Percentiles rank a stretch among this genome's conserved stretches.
These are phyloP conservation scores for Cerastis leucographa DNA, from an alignment of 2,888 invertebrate species.

Conservation along the genomic window DNA sequence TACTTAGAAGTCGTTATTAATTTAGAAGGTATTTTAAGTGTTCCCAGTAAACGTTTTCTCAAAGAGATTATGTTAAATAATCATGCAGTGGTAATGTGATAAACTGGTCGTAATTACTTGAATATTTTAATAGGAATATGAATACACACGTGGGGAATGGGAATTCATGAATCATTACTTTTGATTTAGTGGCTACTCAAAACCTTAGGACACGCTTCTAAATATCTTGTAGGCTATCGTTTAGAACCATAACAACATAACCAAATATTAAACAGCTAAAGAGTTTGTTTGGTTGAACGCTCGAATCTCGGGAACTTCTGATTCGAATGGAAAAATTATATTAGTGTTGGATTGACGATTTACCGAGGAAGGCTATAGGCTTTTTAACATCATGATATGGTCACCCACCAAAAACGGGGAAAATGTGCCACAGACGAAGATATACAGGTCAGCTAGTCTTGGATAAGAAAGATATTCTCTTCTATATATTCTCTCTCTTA, in stretches of 20 bases:
- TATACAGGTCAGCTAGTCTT: too few relatives aligned
- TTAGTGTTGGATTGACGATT: too few relatives aligned
- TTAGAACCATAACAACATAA: too few relatives aligned
- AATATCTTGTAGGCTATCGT: background rate
- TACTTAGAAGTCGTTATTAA: slow-evolving; percentile 16
- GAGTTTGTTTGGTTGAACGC: too few relatives aligned
- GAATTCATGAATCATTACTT: background rate
- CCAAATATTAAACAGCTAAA: too few relatives aligned
- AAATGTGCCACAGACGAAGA: too few relatives aligned
- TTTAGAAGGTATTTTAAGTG: slow-evolving; percentile 27
- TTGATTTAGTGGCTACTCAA: background rate
- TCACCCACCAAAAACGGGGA: too few relatives aligned
- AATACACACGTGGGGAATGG: background rate
- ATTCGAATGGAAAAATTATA: too few relatives aligned
- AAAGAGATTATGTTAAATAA: slow-evolving; percentile 13
- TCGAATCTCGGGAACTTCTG: too few relatives aligned
- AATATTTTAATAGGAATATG: background rate
- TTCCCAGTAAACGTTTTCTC: slow-evolving; percentile 4
- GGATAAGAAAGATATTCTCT: background rate
- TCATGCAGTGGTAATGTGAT: background rate
- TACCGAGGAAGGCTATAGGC: too few relatives aligned
- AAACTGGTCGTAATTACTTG: background rate
- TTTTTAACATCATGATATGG: too few relatives aligned
- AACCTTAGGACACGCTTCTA: background rate
- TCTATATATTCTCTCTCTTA: too few relatives aligned